Evolutionary conservation across 2,888 invertebrate genomes (phyloP), one percentile per base, ranked within the genome.

Genomic region (Cyclophora punctaria): DNA sequence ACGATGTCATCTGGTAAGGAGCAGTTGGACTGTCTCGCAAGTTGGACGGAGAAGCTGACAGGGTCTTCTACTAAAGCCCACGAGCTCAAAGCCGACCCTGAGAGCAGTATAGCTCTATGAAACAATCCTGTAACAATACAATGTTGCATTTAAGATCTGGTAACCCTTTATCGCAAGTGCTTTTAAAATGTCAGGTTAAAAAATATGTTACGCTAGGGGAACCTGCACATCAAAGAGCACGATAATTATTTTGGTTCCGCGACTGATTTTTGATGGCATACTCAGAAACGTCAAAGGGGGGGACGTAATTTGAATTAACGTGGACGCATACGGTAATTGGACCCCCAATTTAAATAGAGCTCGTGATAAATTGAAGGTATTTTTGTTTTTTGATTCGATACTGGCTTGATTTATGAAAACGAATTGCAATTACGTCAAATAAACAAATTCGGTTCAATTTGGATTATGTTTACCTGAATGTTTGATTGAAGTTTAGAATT

Each of bases 31-130:
- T 94, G 93, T 62, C 92, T 92, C 5, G 96, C 95, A 64, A 96
- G 85, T 78, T 94, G 94, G 64, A 95, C 91, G 67, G 95, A 95
- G 83, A 92, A 97, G 67, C 92, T 92, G 45, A 94, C 95, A 0
- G 95, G 96, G 79, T 95, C 96, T 75, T 96, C 95, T 4, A 97
- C 95, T 54, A 95, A 86, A 0, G 97, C 96, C 96, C 96, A 97
- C 0, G 96, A 95, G 48, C 95, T 95, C 46, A 96, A 83, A 0
- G 97, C 96, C 48, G 96, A 96, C 3, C 97, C 97, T 0, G 96
- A 96, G 63, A 96, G 89, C 33, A 97, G 90, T 51, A 97, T 94
- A 6, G 95, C 95, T 41, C 97, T 92, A 68, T 96, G 96, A 75
- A 97, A 97, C 4, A 97, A 89, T 54, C 96, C 97, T 90, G 89